Evolutionary conservation across 2,888 invertebrate species (phyloP), one percentile per base, ranked within the genome.

Genomic region (Eupithecia vulgata): DNA sequence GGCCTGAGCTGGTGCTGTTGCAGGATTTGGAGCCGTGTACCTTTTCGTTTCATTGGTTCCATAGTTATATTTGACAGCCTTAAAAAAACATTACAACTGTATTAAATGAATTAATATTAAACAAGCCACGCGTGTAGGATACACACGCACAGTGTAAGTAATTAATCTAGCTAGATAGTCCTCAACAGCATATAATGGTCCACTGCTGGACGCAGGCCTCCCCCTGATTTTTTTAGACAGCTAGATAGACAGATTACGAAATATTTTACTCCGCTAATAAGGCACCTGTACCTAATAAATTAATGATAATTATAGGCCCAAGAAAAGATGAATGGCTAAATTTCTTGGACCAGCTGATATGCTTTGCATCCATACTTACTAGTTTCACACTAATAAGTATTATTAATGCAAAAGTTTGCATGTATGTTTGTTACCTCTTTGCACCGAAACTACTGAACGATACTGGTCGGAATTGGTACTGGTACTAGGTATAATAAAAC

Each of bases 1-100:
- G 13, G 37, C 21, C 37, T 68, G 66, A 48, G 66, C 57, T 48
- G 62, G 62, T 8, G 70, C 57, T 48, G 62, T 37, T 8, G 70
- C 61, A 68, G 30, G 68, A 40, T 68, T 37, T 30, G 62, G 62
- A 35, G 70, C 65, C 68, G 30, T 37, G 40, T 65, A 25, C 40
- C 57, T 70, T 71, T 30, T 77, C 77, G 85, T 81, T 80, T 91
- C 91, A 82, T 82, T 89, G 75, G 84, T 76, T 83, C 86, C 88
- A 73, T 84, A 83, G 73, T 82, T 81, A 74, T 77, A 78, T 79
- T 78, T 78, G 66, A 76, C 76, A 74, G 75, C 81, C 87, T 88
- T 68, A 74, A 85, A 86, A 68, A 62, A 73, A 77, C 62, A 57
- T 52, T 30, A 59, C 5, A n/a, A 45, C 8, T 42, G 15, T 61